These are phyloP conservation scores for Lydus trimaculatus DNA, from an alignment of 2,888 invertebrate species.

Conservation along the genomic window DNA sequence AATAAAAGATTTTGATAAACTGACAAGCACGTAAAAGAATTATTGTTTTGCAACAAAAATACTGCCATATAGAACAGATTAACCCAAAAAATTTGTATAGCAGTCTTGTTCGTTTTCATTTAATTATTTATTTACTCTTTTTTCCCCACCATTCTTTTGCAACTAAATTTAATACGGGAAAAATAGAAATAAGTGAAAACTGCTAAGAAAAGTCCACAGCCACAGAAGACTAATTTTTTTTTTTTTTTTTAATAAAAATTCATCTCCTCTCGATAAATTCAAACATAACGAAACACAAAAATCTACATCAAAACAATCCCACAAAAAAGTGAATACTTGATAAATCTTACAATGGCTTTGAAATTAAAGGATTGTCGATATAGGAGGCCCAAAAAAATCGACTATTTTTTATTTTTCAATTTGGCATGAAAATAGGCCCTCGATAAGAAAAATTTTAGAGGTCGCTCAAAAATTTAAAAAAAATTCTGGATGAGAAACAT, in stretches of 20 bases:
- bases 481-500: no score
- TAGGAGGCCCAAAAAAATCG: no score
- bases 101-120: constrained; percentile 21
- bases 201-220: constrained; percentile 32
- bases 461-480: no score
- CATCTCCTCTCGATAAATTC: not conserved
- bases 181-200: constrained; percentile 15
- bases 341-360: not conserved
- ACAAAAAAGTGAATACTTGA: not conserved
- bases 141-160: no score
- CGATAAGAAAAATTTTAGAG: no score
- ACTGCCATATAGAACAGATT: constrained; percentile 16
- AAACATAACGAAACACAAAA: not conserved
- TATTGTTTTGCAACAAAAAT: constrained; percentile 13
- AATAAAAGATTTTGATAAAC: not conserved
- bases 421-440: no score
- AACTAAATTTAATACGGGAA: no score
- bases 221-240: constrained; percentile 32
- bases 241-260: not conserved
- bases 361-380: not conserved
- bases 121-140: no score
- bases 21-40: not conserved
- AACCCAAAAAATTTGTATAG: constrained; percentile 8
- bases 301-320: not conserved
- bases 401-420: no score